Conservation (phyloP, 2,113 vertebrate species). For the Mobula birostris region DNA sequence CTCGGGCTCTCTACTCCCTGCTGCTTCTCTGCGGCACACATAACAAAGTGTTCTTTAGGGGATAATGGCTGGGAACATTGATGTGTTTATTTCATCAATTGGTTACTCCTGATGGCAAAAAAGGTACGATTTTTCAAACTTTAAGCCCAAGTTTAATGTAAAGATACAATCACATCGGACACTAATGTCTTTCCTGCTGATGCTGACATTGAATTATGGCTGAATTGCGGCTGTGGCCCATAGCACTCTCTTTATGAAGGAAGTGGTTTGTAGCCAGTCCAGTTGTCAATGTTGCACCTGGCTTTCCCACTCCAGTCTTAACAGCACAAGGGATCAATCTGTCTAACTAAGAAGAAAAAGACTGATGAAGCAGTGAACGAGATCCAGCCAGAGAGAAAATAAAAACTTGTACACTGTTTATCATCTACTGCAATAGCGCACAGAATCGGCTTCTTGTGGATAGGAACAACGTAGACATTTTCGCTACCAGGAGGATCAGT, state of each 20-base stretch:
- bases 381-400: conserved; percentile 56
- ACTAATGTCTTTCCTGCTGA: conserved; percentile 65
- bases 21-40: conserved; percentile 78
- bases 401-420: conserved; percentile 64
- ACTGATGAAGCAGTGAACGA: conserved; percentile 69
- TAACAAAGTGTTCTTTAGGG: conserved; percentile 91
- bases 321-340: conserved; percentile 79
- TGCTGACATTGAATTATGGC: conserved; percentile 29
- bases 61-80: conserved; percentile 87
- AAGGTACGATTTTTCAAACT: conserved; percentile 73
- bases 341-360: conserved; percentile 73
- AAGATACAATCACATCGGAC: conserved; percentile 71
- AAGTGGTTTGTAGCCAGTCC: conserved; percentile 95
- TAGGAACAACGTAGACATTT: conserved; percentile 22
- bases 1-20: conserved; percentile 72
- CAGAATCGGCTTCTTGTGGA: conserved; percentile 25
- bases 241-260: conserved; percentile 94
- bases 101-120: conserved; percentile 89
- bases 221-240: conserved; percentile 47
- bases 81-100: conserved; percentile 91
- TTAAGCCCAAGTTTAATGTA: conserved; percentile 84
- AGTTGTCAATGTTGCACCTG: conserved; percentile 94
- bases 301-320: conserved; percentile 65
- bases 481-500: conserved; percentile 21
- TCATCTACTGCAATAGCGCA: conserved; percentile 58